Evolutionary conservation across 2,113 vertebrate genomes (phyloP).

Genomic region (Apodemus sylvaticus): DNA sequence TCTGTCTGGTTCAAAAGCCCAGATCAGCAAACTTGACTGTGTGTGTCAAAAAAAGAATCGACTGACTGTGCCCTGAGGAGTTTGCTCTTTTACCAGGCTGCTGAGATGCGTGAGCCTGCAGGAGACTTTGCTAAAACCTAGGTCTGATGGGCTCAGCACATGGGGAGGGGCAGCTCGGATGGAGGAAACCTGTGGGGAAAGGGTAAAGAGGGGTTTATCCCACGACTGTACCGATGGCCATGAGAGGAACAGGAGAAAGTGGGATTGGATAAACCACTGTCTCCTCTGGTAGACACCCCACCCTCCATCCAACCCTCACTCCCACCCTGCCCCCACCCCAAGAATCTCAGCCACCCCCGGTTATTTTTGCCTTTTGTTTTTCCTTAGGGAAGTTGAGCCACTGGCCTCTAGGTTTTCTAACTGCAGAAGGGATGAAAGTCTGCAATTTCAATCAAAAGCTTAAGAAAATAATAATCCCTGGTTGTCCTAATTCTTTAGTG

Average conservation of each 20-base stretch:
- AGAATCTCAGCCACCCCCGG: slow-evolving; percentile 48
- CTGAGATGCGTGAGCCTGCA: accelerated
- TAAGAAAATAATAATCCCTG: slow-evolving; percentile 86
- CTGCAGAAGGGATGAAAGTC: slow-evolving; percentile 81
- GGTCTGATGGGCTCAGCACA: background rate
- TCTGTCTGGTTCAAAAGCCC: background rate
- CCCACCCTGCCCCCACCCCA: background rate
- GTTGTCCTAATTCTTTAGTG: slow-evolving; percentile 85
- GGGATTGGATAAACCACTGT: background rate
- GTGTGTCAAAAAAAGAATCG: background rate
- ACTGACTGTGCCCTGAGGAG: background rate
- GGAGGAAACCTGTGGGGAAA: background rate
- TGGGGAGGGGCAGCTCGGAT: background rate
- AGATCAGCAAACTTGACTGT: background rate
- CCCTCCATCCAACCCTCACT: background rate
- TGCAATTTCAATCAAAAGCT: slow-evolving; percentile 86
- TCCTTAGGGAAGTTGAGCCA: slow-evolving; percentile 63
- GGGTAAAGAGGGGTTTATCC: background rate
- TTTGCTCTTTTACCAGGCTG: background rate
- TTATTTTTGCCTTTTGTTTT: slow-evolving; percentile 59
- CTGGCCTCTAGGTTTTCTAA: slow-evolving; percentile 72
- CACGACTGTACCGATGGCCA: background rate
- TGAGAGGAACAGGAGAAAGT: background rate
- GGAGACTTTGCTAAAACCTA: background rate
- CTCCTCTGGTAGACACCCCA: background rate